A percentile compares a stretch with the other conserved stretches of the same genome.
phyloP scores from a whole-genome alignment of 1,140 invertebrate genomes.

The Parasteatoda tepidariorum region DNA sequence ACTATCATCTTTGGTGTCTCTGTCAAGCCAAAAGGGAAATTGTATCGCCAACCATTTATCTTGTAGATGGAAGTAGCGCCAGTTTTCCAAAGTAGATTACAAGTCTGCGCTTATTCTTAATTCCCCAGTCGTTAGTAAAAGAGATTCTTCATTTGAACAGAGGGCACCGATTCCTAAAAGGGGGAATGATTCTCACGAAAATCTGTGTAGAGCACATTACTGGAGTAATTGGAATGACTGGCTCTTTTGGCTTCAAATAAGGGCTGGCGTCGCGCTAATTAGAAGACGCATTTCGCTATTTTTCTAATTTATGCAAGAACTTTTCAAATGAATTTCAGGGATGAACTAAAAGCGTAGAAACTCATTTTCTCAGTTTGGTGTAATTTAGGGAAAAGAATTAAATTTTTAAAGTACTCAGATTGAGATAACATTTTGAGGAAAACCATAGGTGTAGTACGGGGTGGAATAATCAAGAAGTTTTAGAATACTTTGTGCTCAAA shows the following conservation, averaged over 20 bases:
- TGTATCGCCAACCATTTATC: neutral
- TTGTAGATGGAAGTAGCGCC: neutral
- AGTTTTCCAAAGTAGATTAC: neutral
- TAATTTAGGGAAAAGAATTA: neutral
- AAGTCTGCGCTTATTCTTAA: neutral
- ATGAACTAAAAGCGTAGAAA: neutral
- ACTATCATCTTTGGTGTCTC: neutral
- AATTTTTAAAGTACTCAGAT: neutral
- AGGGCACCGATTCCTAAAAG: neutral
- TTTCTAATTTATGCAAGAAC: neutral
- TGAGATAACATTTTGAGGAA: neutral
- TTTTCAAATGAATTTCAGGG: neutral
- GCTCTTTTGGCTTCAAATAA: neutral
- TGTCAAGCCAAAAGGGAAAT: neutral
- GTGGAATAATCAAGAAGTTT: neutral
- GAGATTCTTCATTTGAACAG: neutral
- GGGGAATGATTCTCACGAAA: neutral
- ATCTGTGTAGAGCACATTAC: neutral
- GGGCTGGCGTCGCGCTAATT: neutral
- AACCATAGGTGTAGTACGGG: no score
- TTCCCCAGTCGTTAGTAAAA: neutral
- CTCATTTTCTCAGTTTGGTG: neutral
- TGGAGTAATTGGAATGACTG: neutral
- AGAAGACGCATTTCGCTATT: neutral
- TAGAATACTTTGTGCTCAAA: no score